Conservation (phyloP, 2,113 vertebrate genomes). For the Pachycephala philippinensis region DNA sequence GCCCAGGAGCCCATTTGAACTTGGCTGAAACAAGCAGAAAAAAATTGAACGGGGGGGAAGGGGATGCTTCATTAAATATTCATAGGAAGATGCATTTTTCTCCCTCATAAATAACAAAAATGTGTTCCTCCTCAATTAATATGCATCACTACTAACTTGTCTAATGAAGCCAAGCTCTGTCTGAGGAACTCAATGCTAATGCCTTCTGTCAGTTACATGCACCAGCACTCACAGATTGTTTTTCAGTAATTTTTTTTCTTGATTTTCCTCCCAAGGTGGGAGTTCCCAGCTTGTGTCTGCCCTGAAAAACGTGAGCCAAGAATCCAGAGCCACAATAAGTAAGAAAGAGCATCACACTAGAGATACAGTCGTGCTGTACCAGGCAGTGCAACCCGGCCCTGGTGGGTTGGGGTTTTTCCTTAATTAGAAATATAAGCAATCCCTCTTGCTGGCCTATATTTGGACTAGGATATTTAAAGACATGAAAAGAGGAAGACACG, state of each 20-base stretch:
- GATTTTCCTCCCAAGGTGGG: background rate
- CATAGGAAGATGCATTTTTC: background rate
- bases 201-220: background rate
- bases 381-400: background rate
- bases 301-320: background rate
- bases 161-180: background rate
- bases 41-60: background rate
- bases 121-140: background rate
- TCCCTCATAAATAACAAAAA: constrained; percentile 26
- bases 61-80: background rate
- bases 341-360: background rate
- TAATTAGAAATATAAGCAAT: background rate
- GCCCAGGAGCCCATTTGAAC: background rate
- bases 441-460: background rate
- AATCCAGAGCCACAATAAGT: background rate
- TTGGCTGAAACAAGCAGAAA: background rate
- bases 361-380: background rate
- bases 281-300: background rate
- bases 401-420: background rate
- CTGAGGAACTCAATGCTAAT: background rate
- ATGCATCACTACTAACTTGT: background rate
- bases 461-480: background rate
- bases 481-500: rapidly evolving
- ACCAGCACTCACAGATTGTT: background rate
- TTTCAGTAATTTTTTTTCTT: background rate